Evolutionary conservation across 2,797 vertebrate species (phyloP), one percentile per base, ranked within the genome.

Genomic region (Pseudotriccus pelzelni): DNA sequence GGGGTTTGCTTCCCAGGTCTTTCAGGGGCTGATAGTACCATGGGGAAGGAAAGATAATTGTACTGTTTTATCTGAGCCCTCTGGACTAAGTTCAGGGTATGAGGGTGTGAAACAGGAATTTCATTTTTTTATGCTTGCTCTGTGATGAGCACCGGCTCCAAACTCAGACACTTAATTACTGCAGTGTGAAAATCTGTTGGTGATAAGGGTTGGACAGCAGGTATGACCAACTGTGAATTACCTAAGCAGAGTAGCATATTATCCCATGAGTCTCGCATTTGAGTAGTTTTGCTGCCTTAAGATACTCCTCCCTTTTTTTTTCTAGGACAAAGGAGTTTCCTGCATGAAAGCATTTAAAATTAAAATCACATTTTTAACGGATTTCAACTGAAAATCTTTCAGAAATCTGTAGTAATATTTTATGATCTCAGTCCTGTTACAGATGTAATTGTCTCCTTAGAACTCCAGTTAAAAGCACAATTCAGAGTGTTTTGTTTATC

Each of bases 51-150:
- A 74, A 36, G 16, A 11, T 3, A 49, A 64, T 60, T 75, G 30
- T 12, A 20, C 9, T 50, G 5, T 41, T 87, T 67, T 60, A 72
- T 28, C 6, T 67, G 80, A 52, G 10, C 2, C 7, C 20, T 23
- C 4, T 0, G 0, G 64, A 73, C 32, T 58, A 63, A 49, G 5
- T 47, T 52, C n/a, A 77, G 32, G 8, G 3, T 69, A 28, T 39
- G 23, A 84, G 46, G 7, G 14, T 69, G 4, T 37, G 43, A 44
- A 87, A 41, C 2, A 21, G 14, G 25, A 68, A 43, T 82, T 72
- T 10, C 2, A 19, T 1, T 28, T 34, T 19, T 86, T 82, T 59
- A 24, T 74, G 5, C 36, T 88, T 18, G 3, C 32, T 90, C 39
- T 34, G 15, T 59, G 62, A 73, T 43, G 30, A 77, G 47, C 30